A percentile compares a stretch with the other conserved stretches of the same genome.
These are phyloP conservation scores for Anguilla anguilla DNA, from an alignment of 2,797 vertebrate species.

Conservation along the genomic window DNA sequence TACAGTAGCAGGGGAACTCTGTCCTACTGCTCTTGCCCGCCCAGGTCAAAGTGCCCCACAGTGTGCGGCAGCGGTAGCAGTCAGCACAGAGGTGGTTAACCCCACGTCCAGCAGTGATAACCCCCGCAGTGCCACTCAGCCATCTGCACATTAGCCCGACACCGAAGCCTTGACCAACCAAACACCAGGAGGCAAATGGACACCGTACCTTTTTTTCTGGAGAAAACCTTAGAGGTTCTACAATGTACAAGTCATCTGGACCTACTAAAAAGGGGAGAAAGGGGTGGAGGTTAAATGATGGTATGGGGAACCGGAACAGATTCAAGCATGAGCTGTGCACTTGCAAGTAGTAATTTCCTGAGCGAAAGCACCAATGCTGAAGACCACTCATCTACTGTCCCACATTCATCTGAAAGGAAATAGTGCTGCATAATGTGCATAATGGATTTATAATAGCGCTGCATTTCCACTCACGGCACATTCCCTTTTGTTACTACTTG, in stretches of 20 bases:
- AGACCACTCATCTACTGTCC: too few species aligned
- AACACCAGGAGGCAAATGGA: conserved; percentile 57
- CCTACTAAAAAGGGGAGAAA: conserved; percentile 84
- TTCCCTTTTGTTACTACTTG: conserved; percentile 66
- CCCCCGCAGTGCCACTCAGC: conserved; percentile 35
- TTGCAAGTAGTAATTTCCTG: conserved; percentile 69
- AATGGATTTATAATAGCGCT: neutral
- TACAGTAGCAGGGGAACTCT: neutral
- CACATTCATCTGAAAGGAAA: neutral
- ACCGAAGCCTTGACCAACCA: conserved; percentile 49
- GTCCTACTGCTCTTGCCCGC: neutral
- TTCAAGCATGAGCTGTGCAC: conserved; percentile 67
- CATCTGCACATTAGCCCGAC: conserved; percentile 50
- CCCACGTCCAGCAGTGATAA: conserved; percentile 24
- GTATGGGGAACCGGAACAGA: conserved; percentile 63
- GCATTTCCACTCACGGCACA: neutral
- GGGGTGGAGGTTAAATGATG: conserved; percentile 73
- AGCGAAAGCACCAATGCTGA: neutral
- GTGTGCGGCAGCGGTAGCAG: neutral
- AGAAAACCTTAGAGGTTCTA: conserved; percentile 98
- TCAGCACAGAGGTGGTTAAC: conserved; percentile 53
- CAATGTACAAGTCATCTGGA: conserved; percentile 97
- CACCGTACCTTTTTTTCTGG: conserved; percentile 97
- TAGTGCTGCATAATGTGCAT: neutral
- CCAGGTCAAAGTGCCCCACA: neutral